These are phyloP conservation scores for Colius striatus DNA, from an alignment of 2,113 vertebrate genomes.

Conservation along the genomic window DNA sequence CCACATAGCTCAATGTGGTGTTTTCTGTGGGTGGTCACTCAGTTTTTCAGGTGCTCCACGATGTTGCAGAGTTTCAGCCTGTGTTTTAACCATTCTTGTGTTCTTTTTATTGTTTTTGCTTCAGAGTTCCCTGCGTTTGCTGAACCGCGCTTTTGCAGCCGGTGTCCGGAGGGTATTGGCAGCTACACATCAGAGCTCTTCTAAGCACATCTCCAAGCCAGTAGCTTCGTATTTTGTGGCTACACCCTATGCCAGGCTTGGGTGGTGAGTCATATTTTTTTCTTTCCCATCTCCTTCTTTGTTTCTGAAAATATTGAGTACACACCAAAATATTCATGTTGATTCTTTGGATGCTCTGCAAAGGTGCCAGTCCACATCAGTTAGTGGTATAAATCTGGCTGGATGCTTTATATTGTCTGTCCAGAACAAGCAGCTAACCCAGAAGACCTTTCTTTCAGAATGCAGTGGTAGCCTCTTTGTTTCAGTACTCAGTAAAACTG, in stretches of 20 bases:
- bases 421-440: not conserved
- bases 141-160: conserved; percentile 48
- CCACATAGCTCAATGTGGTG: not conserved
- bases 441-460: not conserved
- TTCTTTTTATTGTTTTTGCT: conserved; percentile 8
- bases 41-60: not conserved
- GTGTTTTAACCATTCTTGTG: not conserved
- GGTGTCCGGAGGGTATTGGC: conserved; percentile 16
- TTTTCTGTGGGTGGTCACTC: not conserved
- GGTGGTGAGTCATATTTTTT: conserved; percentile 73
- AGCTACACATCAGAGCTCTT: not conserved
- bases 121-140: conserved; percentile 69
- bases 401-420: not conserved
- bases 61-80: not conserved
- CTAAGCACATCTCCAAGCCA: conserved; percentile 67
- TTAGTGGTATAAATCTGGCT: not conserved
- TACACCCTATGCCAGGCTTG: conserved; percentile 75
- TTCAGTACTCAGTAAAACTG: not conserved
- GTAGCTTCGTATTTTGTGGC: conserved; percentile 73
- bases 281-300: not conserved
- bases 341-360: not conserved
- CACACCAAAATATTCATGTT: not conserved
- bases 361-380: not conserved
- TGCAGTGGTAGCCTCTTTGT: not conserved
- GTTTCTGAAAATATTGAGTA: not conserved